Evolutionary conservation across 2,113 vertebrate species (phyloP).

Genomic region (Vanacampus margaritifer): DNA sequence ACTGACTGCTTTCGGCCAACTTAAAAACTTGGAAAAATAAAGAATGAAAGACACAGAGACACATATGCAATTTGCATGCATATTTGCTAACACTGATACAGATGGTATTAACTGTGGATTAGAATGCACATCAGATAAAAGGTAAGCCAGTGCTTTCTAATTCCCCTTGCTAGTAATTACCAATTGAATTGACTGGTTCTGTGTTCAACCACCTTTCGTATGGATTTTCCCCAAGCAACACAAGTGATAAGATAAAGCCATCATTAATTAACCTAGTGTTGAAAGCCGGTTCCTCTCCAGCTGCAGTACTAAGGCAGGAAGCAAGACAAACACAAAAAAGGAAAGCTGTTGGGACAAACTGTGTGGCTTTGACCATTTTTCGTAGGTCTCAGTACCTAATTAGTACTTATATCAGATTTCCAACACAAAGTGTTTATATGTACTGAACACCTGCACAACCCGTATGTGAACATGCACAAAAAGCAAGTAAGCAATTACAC

Average conservation of each 20-base stretch:
- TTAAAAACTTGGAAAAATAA: neutral
- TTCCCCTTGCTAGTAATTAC: conserved; percentile 50
- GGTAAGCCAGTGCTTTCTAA: conserved; percentile 21
- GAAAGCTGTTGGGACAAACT: neutral
- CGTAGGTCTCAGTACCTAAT: neutral
- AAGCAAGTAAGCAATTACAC: neutral
- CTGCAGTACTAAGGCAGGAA: conserved; percentile 11
- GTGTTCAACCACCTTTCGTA: conserved; percentile 54
- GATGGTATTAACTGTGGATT: conserved; percentile 40
- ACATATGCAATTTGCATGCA: neutral
- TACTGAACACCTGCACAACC: neutral
- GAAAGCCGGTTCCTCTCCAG: conserved; percentile 29
- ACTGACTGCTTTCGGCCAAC: neutral
- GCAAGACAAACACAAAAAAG: conserved; percentile 3
- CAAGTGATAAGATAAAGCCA: conserved; percentile 49
- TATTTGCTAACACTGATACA: neutral
- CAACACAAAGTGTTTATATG: neutral
- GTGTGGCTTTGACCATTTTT: neutral
- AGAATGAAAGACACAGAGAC: neutral
- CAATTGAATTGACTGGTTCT: conserved; percentile 59
- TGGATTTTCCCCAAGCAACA: conserved; percentile 51
- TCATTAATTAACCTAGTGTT: conserved; percentile 48
- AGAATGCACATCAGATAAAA: conserved; percentile 18
- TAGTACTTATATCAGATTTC: neutral
- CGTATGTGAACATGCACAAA: neutral